These are phyloP conservation scores for Bradypus variegatus DNA, from an alignment of 2,797 vertebrate genomes.

Conservation along the genomic window DNA sequence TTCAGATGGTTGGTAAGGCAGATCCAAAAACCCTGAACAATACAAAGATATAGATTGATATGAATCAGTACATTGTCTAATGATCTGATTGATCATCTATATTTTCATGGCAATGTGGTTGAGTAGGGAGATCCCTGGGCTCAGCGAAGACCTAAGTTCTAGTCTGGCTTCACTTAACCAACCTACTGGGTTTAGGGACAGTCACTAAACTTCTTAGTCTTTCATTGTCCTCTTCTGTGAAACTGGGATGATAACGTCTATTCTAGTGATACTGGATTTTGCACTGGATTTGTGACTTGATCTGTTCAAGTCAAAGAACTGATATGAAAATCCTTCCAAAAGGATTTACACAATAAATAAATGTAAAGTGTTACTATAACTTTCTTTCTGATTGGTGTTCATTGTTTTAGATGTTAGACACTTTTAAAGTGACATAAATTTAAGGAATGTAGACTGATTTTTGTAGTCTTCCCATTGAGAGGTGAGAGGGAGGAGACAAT, in stretches of 20 bases:
- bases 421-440: neutral
- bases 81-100: accelerated
- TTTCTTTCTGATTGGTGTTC: accelerated
- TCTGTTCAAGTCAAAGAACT: accelerated
- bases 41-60: accelerated
- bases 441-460: neutral
- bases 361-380: accelerated
- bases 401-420: too few relatives aligned
- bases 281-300: too few relatives aligned
- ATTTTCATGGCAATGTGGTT: accelerated
- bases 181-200: accelerated
- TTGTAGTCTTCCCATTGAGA: accelerated
- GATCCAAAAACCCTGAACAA: accelerated
- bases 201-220: accelerated
- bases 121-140: accelerated
- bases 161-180: too few relatives aligned
- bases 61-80: accelerated
- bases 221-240: neutral
- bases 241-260: accelerated
- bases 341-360: accelerated
- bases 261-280: neutral
- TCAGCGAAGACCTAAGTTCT: neutral
- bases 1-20: too few relatives aligned
- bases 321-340: too few relatives aligned
- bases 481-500: neutral